Evolutionary conservation across 2,797 vertebrate species (phyloP).

Genomic region (Ibycter americanus): DNA sequence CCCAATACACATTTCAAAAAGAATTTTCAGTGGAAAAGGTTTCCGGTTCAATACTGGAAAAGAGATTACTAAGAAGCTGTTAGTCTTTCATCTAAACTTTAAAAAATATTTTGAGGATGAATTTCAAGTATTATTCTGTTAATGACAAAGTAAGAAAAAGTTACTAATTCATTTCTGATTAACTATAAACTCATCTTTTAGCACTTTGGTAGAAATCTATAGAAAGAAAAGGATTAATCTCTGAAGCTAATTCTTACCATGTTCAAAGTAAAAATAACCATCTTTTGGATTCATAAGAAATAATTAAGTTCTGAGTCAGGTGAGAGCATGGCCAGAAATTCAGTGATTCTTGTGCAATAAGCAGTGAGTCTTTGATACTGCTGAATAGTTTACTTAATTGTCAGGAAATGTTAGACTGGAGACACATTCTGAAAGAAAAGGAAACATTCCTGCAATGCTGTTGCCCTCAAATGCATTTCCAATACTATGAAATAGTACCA

Average conservation of each 20-base stretch:
- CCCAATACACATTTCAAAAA: not conserved
- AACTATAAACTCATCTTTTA: not conserved
- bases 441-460: not conserved
- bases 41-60: not conserved
- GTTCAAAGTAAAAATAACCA: not conserved
- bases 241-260: not conserved
- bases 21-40: not conserved
- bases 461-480: not conserved
- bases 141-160: not conserved
- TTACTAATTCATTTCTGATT: not conserved
- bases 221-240: not conserved
- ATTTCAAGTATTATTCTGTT: not conserved
- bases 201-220: not conserved
- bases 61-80: not conserved
- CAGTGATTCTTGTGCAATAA: not conserved
- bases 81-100: not conserved
- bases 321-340: not conserved
- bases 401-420: not conserved
- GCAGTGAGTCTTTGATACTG: not conserved
- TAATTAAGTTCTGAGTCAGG: not conserved
- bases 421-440: not conserved
- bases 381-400: not conserved
- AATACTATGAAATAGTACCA: not conserved
- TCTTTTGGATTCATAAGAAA: not conserved
- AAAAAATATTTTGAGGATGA: not conserved